A percentile compares a stretch with the other conserved stretches of the same genome.
These are phyloP conservation scores for Glareola pratincola DNA, from an alignment of 2,113 vertebrate genomes.

Conservation along the genomic window DNA sequence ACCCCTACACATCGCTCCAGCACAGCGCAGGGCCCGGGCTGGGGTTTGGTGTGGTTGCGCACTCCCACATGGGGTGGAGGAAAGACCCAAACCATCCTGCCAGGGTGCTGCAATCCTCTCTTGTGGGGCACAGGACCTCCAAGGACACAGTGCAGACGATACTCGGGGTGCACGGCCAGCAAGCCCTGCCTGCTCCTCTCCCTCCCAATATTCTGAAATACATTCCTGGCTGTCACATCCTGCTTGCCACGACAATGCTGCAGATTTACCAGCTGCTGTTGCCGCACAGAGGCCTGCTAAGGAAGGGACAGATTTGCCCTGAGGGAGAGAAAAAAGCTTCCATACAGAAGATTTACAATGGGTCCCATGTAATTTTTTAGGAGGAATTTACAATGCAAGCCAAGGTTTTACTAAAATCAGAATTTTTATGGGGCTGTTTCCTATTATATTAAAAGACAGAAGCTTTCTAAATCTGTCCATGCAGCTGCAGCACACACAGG, in stretches of 20 bases:
- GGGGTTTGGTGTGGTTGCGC: rapidly evolving
- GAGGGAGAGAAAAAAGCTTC: not conserved
- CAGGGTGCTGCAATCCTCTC: not conserved
- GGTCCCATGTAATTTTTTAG: not conserved
- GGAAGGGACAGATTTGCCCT: not conserved
- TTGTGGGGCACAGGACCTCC: not conserved
- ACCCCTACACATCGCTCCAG: not conserved
- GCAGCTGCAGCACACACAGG: not conserved
- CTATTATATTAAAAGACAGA: not conserved
- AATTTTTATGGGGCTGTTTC: not conserved
- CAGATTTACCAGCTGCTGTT: not conserved
- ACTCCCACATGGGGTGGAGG: rapidly evolving
- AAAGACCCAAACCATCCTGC: not conserved
- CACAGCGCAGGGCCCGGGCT: not conserved
- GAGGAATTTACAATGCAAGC: not conserved
- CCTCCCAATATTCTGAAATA: not conserved
- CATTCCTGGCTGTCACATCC: not conserved
- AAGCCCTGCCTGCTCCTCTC: not conserved
- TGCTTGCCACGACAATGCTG: not conserved
- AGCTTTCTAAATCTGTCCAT: not conserved
- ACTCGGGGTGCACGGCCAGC: not conserved
- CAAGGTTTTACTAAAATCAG: not conserved
- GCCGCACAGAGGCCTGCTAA: not conserved
- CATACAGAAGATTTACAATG: not conserved
- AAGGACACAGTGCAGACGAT: not conserved